Evolutionary conservation across 2,888 invertebrate genomes (phyloP), one percentile per base, ranked within the genome.

Genomic region (Pristionchus arcanus): DNA sequence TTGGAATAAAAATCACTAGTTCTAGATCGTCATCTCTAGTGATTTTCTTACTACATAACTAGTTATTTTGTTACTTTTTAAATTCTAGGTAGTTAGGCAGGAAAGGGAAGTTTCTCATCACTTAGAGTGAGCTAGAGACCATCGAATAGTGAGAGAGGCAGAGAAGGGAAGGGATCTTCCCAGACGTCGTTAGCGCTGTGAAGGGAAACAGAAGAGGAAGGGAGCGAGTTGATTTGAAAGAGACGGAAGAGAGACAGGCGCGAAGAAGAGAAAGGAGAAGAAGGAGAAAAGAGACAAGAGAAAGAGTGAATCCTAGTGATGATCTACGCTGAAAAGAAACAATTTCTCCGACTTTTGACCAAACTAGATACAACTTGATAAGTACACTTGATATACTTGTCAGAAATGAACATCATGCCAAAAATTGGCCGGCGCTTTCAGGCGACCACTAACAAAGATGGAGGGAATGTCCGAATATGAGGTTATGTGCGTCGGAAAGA

Each of bases 141-240:
- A n/a, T n/a, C n/a, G n/a, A 37, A 28, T 7, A n/a, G 3, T 5
- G 77, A 77, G 37, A 77, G 77, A 42, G 77, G 9, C 19, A 74
- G 37, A 28, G 37, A 28, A 13, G 37, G 25, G 59, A 85, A 34
- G 59, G 31, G 59, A 53, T 81, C 81, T 53, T 81, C 49, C 81
- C 81, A 81, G 81, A 81, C 81, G 21, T 81, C 49, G 81, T 81
- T 81, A 81, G 81, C 81, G 81, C 11, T 34, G n/a, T n/a, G 81
- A 31, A n/a, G 37, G 25, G 53, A 16, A 77, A 37, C 19, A 53
- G 37, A 4, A 63, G 37, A 34, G 49, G n/a, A 55, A n/a, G 42
- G n/a, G 84, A 84, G 84, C n/a, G 59, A 89, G 19, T 77, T 49
- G 59, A 77, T 77, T 71, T 90, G 90, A 85, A 59, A 90, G 63